Evolutionary conservation across 2,797 vertebrate genomes (phyloP), one percentile per base, ranked within the genome.

Genomic region (Trachops cirrhosus): DNA sequence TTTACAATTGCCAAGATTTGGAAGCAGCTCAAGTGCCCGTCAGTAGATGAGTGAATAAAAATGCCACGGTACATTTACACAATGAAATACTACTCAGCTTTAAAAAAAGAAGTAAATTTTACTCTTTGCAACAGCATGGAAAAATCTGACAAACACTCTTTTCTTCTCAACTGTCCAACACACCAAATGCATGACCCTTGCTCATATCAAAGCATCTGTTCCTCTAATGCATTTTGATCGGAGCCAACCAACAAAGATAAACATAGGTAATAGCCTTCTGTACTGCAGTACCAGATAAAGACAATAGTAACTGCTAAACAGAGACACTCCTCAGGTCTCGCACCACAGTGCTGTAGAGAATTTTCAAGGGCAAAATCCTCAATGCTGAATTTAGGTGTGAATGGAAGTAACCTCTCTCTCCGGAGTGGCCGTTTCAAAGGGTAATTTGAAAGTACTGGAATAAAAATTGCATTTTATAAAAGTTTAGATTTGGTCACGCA

Each of bases 321-420:
- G 78, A 2, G 68, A 96, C 74, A 77, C 7, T 54, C 32, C 54
- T 68, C 54, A 34, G 92, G 75, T 21, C 68, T 16, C 29, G 29
- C 39, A 59, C 48, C 11, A 74, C 29, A 37, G 64, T 12, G 73
- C 86, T 78, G 79, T 91, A 80, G 86, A 96, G 94, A 93, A 94
- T 57, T 59, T 90, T 95, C 97, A 97, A 98, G 96, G 95, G 82
- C 80, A 94, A 86, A 86, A 32, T 41, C 71, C 89, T 96, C 75
- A 82, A 57, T 86, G 93, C 68, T 95, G 94, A 96, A 96, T 96
- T 79, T 79, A 93, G 41, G 52, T 86, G 44, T 92, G 79, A 96
- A 94, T 93, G 41, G 71, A 88, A 87, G 41, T 52, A 83, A 82
- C 68, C 67, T 84, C 77, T 96, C 32, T 86, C 46, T 41, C 50